Conservation (phyloP, 2,888 invertebrate genomes). For the Clostera curtula region DNA sequence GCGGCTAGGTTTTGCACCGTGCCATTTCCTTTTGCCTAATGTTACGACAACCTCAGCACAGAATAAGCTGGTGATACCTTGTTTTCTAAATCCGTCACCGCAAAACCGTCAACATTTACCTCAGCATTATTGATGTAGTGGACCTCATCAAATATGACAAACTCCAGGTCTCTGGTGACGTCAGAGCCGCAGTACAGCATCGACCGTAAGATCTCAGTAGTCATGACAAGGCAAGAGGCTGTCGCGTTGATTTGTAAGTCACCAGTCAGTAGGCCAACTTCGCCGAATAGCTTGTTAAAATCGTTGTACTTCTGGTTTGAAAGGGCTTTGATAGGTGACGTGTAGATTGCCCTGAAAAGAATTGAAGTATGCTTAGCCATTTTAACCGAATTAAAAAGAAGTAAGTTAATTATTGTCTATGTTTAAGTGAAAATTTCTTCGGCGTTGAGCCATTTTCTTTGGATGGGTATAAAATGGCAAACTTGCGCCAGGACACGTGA, state of each 20-base stretch:
- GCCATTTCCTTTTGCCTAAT: too few species aligned
- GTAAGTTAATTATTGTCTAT: too few species aligned
- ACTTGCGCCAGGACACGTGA: too few species aligned
- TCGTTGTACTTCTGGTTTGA: slow-evolving; percentile 99
- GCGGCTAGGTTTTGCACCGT: too few species aligned
- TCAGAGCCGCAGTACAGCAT: slow-evolving; percentile 98
- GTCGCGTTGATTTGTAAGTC: slow-evolving; percentile 96
- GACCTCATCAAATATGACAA: slow-evolving; percentile 99
- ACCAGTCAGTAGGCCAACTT: slow-evolving; percentile 95
- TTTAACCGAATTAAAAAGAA: too few species aligned
- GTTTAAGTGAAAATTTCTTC: too few species aligned
- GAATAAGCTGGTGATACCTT: too few species aligned
- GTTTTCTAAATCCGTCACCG: too few species aligned
- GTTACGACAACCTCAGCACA: too few species aligned
- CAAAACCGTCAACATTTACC: slow-evolving; percentile 72
- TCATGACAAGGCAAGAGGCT: slow-evolving; percentile 98
- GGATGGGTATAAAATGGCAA: too few species aligned
- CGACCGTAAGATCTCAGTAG: slow-evolving; percentile 97
- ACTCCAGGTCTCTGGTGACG: slow-evolving; percentile 95
- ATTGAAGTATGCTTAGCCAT: background rate
- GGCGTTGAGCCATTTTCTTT: too few species aligned
- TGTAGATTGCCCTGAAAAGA: slow-evolving; percentile 88
- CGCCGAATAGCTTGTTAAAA: slow-evolving; percentile 93
- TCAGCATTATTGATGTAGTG: slow-evolving; percentile 98
- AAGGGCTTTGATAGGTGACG: slow-evolving; percentile 98